Evolutionary conservation across 2,113 vertebrate genomes (phyloP).

Genomic region (Barnardius zonarius): DNA sequence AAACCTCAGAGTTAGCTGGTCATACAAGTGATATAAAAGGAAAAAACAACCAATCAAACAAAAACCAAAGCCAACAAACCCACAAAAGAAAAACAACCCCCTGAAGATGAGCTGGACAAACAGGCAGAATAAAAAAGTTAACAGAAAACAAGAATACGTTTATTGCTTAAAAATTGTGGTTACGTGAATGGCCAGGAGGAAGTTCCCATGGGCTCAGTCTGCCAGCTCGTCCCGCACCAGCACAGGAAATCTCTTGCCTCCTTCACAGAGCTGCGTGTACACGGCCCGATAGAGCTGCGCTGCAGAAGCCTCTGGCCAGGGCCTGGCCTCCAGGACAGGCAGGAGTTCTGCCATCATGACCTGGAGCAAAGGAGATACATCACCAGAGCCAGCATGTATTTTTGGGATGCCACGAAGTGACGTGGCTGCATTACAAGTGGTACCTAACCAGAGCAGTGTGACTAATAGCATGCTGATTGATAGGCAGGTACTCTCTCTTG

Average conservation of each 20-base stretch:
- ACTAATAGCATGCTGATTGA: background rate
- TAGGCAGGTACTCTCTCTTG: background rate
- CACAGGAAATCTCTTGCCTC: slow-evolving; percentile 79
- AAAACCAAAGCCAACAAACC: background rate
- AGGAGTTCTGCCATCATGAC: slow-evolving; percentile 78
- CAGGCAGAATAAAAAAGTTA: background rate
- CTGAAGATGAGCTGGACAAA: background rate
- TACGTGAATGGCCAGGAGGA: background rate
- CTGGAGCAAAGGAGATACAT: slow-evolving; percentile 64
- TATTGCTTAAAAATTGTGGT: slow-evolving; percentile 23
- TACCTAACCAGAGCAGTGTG: background rate
- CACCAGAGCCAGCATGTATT: background rate
- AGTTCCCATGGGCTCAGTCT: slow-evolving; percentile 31
- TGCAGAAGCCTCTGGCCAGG: background rate
- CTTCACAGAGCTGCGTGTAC: slow-evolving; percentile 85
- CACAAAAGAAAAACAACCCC: background rate
- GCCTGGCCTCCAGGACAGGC: slow-evolving; percentile 61
- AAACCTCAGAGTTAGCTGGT: background rate
- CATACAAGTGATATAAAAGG: background rate
- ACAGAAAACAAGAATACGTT: background rate
- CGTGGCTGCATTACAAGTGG: background rate
- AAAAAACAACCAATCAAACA: background rate
- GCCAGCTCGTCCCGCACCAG: slow-evolving; percentile 80
- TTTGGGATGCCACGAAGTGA: background rate
- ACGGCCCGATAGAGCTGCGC: slow-evolving; percentile 72